phyloP scores from a whole-genome alignment of 2,113 vertebrate genomes.

The Hylia prasina region DNA sequence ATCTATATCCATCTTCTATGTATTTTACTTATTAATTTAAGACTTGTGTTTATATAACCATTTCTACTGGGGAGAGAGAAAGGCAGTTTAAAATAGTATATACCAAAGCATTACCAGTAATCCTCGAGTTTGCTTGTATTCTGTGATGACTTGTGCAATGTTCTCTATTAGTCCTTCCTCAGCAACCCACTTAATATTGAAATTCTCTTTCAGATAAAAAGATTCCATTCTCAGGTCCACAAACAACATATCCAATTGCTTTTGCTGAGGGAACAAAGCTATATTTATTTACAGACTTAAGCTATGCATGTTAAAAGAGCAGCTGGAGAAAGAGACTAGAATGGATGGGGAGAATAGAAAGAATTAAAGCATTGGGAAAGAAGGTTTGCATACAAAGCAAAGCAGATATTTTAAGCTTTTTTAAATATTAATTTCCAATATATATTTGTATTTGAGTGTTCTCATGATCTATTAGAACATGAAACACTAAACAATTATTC shows the following conservation, averaged over 20 bases:
- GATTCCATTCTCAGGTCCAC: conserved; percentile 82
- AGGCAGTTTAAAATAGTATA: not conserved
- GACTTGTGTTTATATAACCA: not conserved
- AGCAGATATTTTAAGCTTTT: not conserved
- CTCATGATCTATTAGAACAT: not conserved
- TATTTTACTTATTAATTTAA: not conserved
- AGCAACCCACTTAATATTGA: conserved; percentile 83
- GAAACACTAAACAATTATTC: not conserved
- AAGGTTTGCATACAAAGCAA: not conserved
- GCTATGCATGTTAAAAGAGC: not conserved
- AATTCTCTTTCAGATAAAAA: conserved; percentile 74
- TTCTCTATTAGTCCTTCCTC: conserved; percentile 85
- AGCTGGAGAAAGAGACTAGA: not conserved
- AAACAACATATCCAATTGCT: conserved; percentile 77
- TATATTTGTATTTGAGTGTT: not conserved
- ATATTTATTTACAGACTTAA: not conserved
- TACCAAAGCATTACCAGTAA: conserved; percentile 75
- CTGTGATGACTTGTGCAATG: conserved; percentile 75
- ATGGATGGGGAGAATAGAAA: not conserved
- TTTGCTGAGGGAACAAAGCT: conserved; percentile 68
- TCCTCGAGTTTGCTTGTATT: conserved; percentile 81
- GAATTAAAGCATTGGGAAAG: not conserved
- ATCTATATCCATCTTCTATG: not conserved
- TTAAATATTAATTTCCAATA: not conserved
- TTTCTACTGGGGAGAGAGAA: not conserved